Base-by-base conservation (phyloP, 1,140 invertebrate species). In the honey bee (Apis mellifera) region DNA sequence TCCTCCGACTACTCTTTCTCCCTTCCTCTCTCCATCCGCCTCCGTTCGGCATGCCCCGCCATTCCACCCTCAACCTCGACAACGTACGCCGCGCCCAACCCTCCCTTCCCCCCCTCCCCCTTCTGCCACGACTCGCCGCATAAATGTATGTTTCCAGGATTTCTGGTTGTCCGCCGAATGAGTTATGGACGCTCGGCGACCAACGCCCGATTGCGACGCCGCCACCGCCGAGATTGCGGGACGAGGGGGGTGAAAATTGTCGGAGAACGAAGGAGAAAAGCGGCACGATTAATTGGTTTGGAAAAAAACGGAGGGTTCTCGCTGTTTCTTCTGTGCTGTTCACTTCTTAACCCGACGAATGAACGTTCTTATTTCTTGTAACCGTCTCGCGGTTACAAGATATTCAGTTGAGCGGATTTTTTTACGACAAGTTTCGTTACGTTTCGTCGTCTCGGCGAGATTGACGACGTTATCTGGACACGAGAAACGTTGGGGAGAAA, bases 91-190 rank as follows among this genome's bases (percentile, higher is more conserved):
- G 78, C 70, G 23, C 13, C 72, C 62, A 59, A 48, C 26, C 72
- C 80, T 48, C 26, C n/a, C n/a, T n/a, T n/a, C n/a, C n/a, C n/a
- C n/a, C n/a, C n/a, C n/a, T n/a, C n/a, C n/a, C 72, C 80, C 86
- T 85, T 84, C 86, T 86, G 86, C 73, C 79, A 84, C 86, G 84
- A 81, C 71, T 90, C 83, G 82, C 84, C 83, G 86, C 85, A 90
- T 90, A 91, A 90, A 92, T 92, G 90, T 91, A 91, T 91, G 88
- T 90, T 89, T 87, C 82, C 90, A 90, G 90, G 90, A 91, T 90
- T 92, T 90, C 90, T 92, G 89, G 90, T 90, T 91, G 90, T 89
- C 91, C 77, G 82, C 84, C 84, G 83, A 89, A 88, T 91, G 90
- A 91, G 90, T 91, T 90, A 90, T 89, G 84, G 87, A 89, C 82